phyloP scores from a whole-genome alignment of 2,113 vertebrate species.

The Bombycilla garrulus region DNA sequence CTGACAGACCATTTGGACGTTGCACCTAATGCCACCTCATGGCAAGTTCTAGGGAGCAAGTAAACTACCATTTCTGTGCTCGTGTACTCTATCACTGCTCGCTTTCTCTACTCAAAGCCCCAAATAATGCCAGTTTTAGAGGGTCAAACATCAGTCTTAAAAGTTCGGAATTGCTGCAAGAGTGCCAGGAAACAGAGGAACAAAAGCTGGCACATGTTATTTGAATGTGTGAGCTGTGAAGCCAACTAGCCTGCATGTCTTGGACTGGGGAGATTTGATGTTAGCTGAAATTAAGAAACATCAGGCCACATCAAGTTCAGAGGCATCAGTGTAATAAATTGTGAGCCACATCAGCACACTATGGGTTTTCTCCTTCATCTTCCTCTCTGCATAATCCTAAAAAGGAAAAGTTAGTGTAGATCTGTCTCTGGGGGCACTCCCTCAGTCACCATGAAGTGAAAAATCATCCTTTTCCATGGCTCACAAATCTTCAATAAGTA shows the following conservation, averaged over 20 bases:
- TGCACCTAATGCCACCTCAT: not conserved
- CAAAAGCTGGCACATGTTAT: not conserved
- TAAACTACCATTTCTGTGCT: not conserved
- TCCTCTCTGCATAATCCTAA: not conserved
- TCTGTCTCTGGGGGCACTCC: not conserved
- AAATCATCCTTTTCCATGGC: not conserved
- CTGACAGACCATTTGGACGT: not conserved
- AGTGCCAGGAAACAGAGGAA: slow-evolving; percentile 10
- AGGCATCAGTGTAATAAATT: not conserved
- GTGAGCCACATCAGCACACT: not conserved
- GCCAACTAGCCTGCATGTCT: not conserved
- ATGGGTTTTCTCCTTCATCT: not conserved
- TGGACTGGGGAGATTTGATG: not conserved
- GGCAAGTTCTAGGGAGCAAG: not conserved
- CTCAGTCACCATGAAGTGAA: not conserved
- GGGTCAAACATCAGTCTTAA: not conserved
- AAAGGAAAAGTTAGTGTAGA: not conserved
- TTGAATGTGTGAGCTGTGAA: not conserved
- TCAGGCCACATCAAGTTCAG: not conserved
- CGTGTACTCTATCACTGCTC: not conserved
- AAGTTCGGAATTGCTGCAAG: not conserved
- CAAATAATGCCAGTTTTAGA: not conserved
- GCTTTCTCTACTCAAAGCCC: not conserved
- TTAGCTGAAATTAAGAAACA: not conserved
- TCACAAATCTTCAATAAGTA: not conserved